phyloP scores from a whole-genome alignment of 2,888 invertebrate genomes.

The Pediacus dermestoides region DNA sequence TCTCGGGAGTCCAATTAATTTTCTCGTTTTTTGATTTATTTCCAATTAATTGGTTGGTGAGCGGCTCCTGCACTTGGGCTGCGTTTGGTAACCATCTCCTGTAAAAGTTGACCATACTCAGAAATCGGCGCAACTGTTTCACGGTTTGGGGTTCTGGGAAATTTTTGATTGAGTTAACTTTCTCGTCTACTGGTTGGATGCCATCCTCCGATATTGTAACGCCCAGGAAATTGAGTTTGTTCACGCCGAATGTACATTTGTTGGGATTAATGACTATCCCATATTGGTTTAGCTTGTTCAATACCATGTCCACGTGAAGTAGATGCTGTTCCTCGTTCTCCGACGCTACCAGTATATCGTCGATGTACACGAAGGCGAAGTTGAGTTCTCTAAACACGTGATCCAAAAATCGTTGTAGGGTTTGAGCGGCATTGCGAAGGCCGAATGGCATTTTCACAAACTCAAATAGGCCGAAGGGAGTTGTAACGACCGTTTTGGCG shows the following conservation, averaged over 20 bases:
- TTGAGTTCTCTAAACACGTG: slow-evolving; percentile 17
- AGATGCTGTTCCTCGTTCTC: slow-evolving; percentile 21
- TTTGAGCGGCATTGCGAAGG: slow-evolving; percentile 44
- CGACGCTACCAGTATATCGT: slow-evolving; percentile 35
- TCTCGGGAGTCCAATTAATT: slow-evolving; percentile 13
- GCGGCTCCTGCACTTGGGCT: slow-evolving; percentile 15
- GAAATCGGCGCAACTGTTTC: slow-evolving; percentile 16
- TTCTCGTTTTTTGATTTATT: slow-evolving; percentile 28
- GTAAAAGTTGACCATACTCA: slow-evolving; percentile 25
- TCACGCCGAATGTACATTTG: slow-evolving; percentile 36
- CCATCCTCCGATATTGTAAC: slow-evolving; percentile 27
- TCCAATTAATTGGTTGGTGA: slow-evolving; percentile 10
- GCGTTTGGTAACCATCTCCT: slow-evolving; percentile 17
- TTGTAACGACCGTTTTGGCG: slow-evolving; percentile 29
- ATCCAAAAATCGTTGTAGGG: slow-evolving; percentile 44
- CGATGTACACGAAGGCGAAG: slow-evolving; percentile 18
- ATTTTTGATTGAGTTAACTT: slow-evolving; percentile 33
- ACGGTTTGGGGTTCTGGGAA: slow-evolving; percentile 22
- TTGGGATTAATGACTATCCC: slow-evolving; percentile 31
- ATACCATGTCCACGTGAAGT: slow-evolving; percentile 24
- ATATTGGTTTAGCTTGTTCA: slow-evolving; percentile 25
- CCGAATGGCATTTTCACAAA: slow-evolving; percentile 41
- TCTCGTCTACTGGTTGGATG: slow-evolving; percentile 35
- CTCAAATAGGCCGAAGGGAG: slow-evolving; percentile 33
- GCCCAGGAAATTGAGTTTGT: slow-evolving; percentile 31